Evolutionary conservation across 2,113 vertebrate genomes (phyloP), one percentile per base, ranked within the genome.

Genomic region (Vulpes ferrilata): DNA sequence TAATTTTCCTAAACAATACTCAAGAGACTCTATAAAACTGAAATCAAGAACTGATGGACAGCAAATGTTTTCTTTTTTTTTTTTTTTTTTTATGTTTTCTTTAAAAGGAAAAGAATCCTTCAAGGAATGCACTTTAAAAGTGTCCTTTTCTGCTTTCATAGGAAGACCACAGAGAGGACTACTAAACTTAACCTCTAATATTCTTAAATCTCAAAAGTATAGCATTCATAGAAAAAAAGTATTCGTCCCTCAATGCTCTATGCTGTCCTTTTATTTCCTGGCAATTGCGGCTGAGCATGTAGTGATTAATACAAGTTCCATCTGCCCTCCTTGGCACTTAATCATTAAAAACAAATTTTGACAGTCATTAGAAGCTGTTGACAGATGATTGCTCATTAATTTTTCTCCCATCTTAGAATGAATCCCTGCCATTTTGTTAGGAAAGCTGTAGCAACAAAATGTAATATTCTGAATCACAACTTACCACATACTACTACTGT

Each of bases 371-470:
- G 11, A 94, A 83, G 4, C 7, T 65, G 83, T 7, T 78, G 73
- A 93, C 20, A 88, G 65, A 95, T 84, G 69, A 13, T 16, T 69
- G 9, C 4, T 82, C 27, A 7, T 92, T 96, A 82, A 32, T 90
- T 94, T 95, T 88, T 65, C 62, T 71, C 32, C 23, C 35, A 93
- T 48, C 79, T 94, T 95, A 65, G 32, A 82, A 64, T 59, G 13
- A 82, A 30, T 32, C 48, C 23, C 17, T 32, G 9, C 38, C 88
- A 27, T 53, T 94, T 91, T 48, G 27, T 74, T 88, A 87, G 22
- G 84, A 92, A 89, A 88, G n/a, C 1, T 62, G 7, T 95, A 69
- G 86, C 20, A 95, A 23, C 79, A 93, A 96, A 73, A 91, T 53
- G 8, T 62, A 86, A n/a, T 65, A 73, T 62, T 79, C 62, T 86